phyloP scores from a whole-genome alignment of 1,140 invertebrate species.

The Euglossa dilemma region DNA sequence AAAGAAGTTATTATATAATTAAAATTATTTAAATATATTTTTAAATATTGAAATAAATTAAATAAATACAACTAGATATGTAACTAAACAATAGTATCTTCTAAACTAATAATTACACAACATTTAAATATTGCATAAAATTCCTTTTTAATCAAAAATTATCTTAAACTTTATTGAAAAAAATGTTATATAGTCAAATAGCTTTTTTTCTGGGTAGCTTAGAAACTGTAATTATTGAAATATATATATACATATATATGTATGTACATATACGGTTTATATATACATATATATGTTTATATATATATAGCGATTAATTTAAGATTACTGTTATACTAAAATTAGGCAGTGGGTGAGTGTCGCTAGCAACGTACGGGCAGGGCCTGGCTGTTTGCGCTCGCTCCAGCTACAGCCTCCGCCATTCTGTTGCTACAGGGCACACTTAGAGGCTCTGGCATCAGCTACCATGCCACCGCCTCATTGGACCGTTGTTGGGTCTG shows the following conservation, averaged over 20 bases:
- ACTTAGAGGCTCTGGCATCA: conserved; percentile 77
- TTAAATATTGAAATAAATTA: not conserved
- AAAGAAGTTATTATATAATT: not conserved
- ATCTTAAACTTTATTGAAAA: not conserved
- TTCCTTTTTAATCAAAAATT: not conserved
- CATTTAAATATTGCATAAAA: not conserved
- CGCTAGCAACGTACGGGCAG: conserved; percentile 81
- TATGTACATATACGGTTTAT: not conserved
- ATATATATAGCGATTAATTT: conserved; percentile 69
- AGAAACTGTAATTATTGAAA: conserved; percentile 4
- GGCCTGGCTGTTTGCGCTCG: conserved; percentile 81
- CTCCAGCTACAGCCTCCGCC: conserved; percentile 81
- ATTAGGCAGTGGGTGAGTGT: conserved; percentile 80
- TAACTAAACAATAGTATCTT: not conserved
- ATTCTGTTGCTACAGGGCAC: conserved; percentile 79
- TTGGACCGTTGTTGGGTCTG: conserved; percentile 76
- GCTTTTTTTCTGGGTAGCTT: conserved; percentile 3
- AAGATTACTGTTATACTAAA: conserved; percentile 78
- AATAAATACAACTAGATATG: not conserved
- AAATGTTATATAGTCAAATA: conserved; percentile 1
- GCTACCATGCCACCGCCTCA: conserved; percentile 78
- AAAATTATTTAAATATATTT: not conserved
- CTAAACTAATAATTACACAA: conserved; percentile 19
- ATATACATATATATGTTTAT: not conserved
- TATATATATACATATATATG: conserved; percentile 9